phyloP scores from a whole-genome alignment of 2,797 vertebrate genomes.

The Mallotus villosus region DNA sequence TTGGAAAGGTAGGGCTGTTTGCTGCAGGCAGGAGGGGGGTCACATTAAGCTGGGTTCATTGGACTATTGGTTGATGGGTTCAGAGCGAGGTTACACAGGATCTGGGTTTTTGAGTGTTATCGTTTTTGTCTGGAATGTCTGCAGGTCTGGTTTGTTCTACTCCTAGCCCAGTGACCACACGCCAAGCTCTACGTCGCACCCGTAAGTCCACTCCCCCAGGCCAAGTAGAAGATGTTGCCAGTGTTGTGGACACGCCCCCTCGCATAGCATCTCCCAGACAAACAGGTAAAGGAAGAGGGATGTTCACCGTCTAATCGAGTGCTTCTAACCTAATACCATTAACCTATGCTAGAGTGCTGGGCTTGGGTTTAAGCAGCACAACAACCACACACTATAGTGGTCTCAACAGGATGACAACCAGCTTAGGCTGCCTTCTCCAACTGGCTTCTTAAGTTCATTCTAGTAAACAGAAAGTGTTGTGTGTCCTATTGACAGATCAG shows the following conservation, averaged over 20 bases:
- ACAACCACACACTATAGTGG: no score
- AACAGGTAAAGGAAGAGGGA: conserved; percentile 3
- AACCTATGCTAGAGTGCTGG: no score
- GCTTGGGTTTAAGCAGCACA: no score
- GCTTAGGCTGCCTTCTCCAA: neutral
- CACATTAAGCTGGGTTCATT: neutral
- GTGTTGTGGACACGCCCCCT: conserved; percentile 22
- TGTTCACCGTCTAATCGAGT: no score
- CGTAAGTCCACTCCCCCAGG: conserved; percentile 44
- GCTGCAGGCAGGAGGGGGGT: neutral
- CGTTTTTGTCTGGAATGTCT: neutral
- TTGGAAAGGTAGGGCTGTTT: conserved; percentile 8
- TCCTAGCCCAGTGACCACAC: conserved; percentile 35
- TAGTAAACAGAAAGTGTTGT: neutral
- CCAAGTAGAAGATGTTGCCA: conserved; percentile 27
- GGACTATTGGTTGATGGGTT: neutral
- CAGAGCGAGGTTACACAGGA: no score
- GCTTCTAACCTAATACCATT: no score
- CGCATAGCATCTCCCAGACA: neutral
- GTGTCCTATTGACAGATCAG: conserved; percentile 45
- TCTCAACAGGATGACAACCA: neutral
- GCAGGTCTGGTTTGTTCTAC: neutral
- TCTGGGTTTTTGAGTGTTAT: neutral
- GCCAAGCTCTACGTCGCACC: conserved; percentile 55
- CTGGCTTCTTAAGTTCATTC: neutral